These are phyloP conservation scores for Isichthys henryi DNA, from an alignment of 2,113 vertebrate species.

Conservation along the genomic window DNA sequence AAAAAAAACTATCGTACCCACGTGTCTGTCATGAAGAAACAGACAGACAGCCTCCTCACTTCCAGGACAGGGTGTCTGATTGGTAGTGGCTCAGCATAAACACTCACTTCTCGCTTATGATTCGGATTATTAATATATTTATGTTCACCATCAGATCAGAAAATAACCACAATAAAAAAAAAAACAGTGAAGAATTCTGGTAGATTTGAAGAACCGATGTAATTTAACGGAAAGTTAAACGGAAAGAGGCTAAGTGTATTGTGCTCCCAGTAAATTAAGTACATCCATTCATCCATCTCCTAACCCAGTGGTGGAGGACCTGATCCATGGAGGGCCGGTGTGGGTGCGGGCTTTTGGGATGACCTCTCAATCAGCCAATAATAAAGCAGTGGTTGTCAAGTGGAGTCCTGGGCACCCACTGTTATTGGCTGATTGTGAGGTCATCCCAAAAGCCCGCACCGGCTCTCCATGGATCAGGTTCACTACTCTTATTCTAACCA, in stretches of 20 bases:
- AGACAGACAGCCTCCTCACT: background rate
- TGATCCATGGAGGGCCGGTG: no score
- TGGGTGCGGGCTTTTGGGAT: no score
- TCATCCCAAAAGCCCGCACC: no score
- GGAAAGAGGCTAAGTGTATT: background rate
- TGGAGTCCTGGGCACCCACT: no score
- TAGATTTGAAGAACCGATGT: background rate
- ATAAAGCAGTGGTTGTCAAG: no score
- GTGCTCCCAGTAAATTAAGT: background rate
- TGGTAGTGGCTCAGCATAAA: background rate
- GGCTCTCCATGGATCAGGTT: no score
- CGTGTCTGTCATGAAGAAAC: background rate
- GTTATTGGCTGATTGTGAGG: no score
- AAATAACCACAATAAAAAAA: background rate
- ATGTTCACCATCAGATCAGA: background rate
- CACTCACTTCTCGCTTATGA: background rate
- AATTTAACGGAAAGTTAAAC: background rate
- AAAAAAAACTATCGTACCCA: background rate
- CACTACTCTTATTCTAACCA: background rate
- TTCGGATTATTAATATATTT: background rate
- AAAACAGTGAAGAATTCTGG: background rate
- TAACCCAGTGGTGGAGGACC: no score
- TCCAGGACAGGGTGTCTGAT: background rate
- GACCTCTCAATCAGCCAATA: no score
- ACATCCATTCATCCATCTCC: background rate